Percentiles rank a stretch among this genome's conserved stretches.
phyloP scores from a whole-genome alignment of 2,888 invertebrate species.

The Lithophane semibrunnea region DNA sequence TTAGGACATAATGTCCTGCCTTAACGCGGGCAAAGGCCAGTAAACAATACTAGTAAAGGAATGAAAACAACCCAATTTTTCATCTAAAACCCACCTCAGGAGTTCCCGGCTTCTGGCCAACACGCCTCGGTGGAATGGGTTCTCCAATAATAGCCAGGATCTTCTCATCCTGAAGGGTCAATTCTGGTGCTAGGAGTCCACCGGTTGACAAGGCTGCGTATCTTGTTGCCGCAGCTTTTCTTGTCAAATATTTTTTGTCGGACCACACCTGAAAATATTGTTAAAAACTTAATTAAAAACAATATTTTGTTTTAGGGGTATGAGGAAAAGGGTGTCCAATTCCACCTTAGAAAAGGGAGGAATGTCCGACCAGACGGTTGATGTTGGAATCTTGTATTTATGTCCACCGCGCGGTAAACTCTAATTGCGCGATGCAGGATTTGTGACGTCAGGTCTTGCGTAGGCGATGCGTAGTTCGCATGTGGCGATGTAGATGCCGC shows the following conservation, averaged over 20 bases:
- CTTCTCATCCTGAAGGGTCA: constrained; percentile 30
- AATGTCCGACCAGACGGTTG: too few species aligned
- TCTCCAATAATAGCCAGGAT: constrained; percentile 33
- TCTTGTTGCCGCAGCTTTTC: constrained; percentile 21
- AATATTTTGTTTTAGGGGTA: too few species aligned
- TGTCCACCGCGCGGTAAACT: too few species aligned
- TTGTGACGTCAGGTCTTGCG: too few species aligned
- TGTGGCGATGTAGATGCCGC: too few species aligned
- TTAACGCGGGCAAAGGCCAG: too few species aligned
- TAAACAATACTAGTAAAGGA: neutral
- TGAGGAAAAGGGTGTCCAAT: too few species aligned
- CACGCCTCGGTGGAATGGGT: constrained; percentile 2
- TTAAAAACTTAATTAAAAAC: neutral
- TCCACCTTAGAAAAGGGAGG: too few species aligned
- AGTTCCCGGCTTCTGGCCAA: neutral
- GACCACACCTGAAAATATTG: constrained; percentile 33
- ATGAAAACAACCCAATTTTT: neutral
- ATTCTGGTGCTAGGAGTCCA: constrained; percentile 13
- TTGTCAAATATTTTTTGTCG: constrained; percentile 32
- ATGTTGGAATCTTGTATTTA: too few species aligned
- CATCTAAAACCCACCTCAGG: constrained; percentile 20
- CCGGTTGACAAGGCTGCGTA: neutral
- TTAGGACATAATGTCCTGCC: too few species aligned
- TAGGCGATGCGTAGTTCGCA: too few species aligned
- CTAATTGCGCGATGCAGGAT: too few species aligned